Conservation (phyloP, 2,888 invertebrate species). For the Lasiommata megera region DNA sequence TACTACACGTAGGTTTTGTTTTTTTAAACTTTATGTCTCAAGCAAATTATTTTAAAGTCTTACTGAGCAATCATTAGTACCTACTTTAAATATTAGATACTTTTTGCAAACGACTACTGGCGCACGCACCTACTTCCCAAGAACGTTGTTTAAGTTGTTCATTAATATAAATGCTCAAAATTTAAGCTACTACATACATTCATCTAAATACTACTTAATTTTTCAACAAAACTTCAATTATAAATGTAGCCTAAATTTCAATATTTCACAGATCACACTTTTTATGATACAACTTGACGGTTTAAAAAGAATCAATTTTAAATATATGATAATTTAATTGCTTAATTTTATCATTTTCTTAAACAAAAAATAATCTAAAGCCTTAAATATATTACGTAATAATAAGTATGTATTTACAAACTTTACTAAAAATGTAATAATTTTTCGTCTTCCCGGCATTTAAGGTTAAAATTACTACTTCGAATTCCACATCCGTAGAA, state of each 20-base stretch:
- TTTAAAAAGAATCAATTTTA: not conserved
- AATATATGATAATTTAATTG: not conserved
- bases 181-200: slow-evolving; percentile 21
- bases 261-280: slow-evolving; percentile 5
- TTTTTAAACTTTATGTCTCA: not conserved
- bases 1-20: not conserved
- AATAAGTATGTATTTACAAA: no score
- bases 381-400: no score
- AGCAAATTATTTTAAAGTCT: not conserved
- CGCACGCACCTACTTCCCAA: not conserved
- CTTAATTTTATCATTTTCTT: no score
- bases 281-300: not conserved
- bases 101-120: not conserved
- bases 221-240: not conserved
- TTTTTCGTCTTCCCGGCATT: no score
- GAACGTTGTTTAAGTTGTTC: not conserved
- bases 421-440: no score
- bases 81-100: not conserved
- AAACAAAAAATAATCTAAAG: no score
- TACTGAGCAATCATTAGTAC: not conserved
- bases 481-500: no score
- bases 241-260: slow-evolving; percentile 5
- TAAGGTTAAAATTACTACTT: not conserved
- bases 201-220: slow-evolving; percentile 14
- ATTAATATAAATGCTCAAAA: not conserved